Evolutionary conservation across 1,140 invertebrate genomes (phyloP), one percentile per base, ranked within the genome.

Genomic region (Achroia grisella): DNA sequence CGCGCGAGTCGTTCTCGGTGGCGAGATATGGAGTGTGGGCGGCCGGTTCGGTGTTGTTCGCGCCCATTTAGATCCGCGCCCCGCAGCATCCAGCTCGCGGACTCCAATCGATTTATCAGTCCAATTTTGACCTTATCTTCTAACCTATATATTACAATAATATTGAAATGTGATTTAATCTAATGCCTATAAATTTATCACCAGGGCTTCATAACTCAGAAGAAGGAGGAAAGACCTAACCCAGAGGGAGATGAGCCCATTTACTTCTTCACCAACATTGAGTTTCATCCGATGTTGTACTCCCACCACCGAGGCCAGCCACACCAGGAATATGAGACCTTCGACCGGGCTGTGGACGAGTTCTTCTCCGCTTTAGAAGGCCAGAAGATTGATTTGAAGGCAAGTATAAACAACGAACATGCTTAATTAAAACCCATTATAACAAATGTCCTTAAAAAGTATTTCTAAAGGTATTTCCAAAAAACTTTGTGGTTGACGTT

Each of bases 311-410:
- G 89, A 56, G 71, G 88, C 8, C 81, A 84, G 48, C 89, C 90
- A 0, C 87, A 87, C 42, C 80, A 89, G 27, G 90, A 93, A 58
- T 96, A 93, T 82, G 89, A 92, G 9, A 89, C 89, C 0, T 99
- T 98, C 72, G 93, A 97, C 86, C 87, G 90, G 72, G 93, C 97
- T 13, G 94, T 98, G 1, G 98, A 99, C 89, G 96, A 99, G 69
- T 99, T 97, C 84, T 99, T 94, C 86, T 99, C 97, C 0, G 93
- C 93, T 43, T 86, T 98, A 65, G 98, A 99, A 86, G 92, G 93
- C 40, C 98, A 99, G 81, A 99, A 98, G 78, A 90, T 98, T 62
- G 97, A 99, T 80, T 81, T 98, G 46, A 97, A 95, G 87, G 85
- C 86, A 56, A 9, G 17, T 23, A 23, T 23, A 23, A 23, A 23